A percentile compares a stretch with the other conserved stretches of the same genome.
Conservation (phyloP, 2,888 invertebrate genomes). For the Heliconius hortense region DNA sequence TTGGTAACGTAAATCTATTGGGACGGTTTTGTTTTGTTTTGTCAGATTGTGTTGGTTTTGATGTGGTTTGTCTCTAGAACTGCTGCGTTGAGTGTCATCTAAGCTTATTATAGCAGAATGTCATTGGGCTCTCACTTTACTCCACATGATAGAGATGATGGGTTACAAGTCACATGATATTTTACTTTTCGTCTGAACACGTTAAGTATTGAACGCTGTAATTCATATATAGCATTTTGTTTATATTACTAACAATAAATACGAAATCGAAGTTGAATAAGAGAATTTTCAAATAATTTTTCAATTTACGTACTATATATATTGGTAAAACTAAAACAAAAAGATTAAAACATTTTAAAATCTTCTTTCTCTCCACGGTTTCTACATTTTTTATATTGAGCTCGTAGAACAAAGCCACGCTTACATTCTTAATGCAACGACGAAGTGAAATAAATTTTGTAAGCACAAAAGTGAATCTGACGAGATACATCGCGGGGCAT, state of each 20-base stretch:
- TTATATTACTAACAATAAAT: background rate
- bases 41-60: background rate
- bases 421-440: constrained; percentile 14
- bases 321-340: background rate
- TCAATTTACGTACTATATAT: background rate
- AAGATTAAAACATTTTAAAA: background rate
- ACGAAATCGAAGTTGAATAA: background rate
- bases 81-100: background rate
- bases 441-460: constrained; percentile 14
- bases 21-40: background rate
- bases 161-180: too few relatives aligned
- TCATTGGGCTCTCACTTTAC: background rate
- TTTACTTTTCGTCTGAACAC: too few relatives aligned
- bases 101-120: background rate
- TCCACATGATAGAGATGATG: background rate
- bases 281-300: background rate
- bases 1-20: background rate
- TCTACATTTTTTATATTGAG: background rate
- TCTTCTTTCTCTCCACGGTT: background rate
- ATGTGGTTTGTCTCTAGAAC: background rate
- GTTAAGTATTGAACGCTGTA: background rate
- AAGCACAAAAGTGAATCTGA: constrained; percentile 19
- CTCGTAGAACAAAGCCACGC: constrained; percentile 5
- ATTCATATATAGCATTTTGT: background rate
- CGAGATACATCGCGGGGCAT: constrained; percentile 30